Evolutionary conservation across 2,113 vertebrate genomes (phyloP), one percentile per base, ranked within the genome.

Genomic region (Campylomormyrus numenius): DNA sequence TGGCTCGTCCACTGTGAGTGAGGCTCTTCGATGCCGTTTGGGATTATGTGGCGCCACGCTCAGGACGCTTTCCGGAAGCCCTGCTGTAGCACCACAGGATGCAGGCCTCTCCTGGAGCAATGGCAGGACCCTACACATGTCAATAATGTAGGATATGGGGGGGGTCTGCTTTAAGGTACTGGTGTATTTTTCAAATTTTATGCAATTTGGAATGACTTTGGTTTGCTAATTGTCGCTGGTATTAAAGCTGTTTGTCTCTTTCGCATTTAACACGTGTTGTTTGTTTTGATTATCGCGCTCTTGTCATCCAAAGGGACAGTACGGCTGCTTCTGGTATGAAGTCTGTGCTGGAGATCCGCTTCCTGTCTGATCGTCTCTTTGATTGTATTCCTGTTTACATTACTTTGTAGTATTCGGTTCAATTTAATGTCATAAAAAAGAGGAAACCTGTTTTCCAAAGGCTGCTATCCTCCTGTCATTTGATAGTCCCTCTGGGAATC

Each of bases 261-360:
- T 99, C 90, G 99, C 99, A 92, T 97, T 91, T 17, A 97, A 3
- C 94, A 98, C 88, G 98, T 99, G 98, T 99, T 99, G 93, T 97
- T 98, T 8, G 98, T 99, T 90, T 97, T 99, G 97, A 96, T 97
- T 35, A 98, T 99, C 58, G 97, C 98, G 87, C 94, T 99, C 0
- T 98, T 98, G 91, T 94, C 98, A 90, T 98, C 98, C 77, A 99
- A 99, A 0, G 98, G 98, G 31, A 97, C 97, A 24, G 0, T 99
- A 98, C 98, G 97, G 0, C 97, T 99, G 91, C 96, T 99, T 15
- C 96, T 99, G 98, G 97, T 98, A 92, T 92, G 95, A 24, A 24
- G 48, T 88, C 27, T 52, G 31, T 2, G 39, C 42, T 9, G 39
- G 48, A 27, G 49, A 17, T 17, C 66, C 31, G 7, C 85, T 11